Base-by-base conservation (phyloP, 2,797 vertebrate species). In the Diplodus puntazzo region DNA sequence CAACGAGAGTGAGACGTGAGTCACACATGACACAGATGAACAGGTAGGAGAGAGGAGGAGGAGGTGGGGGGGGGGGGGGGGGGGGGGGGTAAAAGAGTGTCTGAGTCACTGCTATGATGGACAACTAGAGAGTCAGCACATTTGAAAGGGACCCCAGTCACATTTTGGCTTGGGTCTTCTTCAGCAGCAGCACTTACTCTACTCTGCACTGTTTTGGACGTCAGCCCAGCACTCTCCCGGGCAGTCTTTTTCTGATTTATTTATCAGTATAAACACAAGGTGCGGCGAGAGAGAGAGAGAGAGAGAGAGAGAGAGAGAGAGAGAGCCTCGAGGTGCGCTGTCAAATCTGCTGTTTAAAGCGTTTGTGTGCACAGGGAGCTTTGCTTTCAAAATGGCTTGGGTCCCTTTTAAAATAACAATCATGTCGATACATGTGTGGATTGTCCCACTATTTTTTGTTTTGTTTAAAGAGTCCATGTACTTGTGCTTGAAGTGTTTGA, bases 81-180 rank as follows among this genome's bases (percentile, higher is more conserved):
- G 18, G 16, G 57, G 16, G 14, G 53, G 11, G 13, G 69, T 7
- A 76, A 76, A 72, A 67, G 77, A 67, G 79, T 71, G 84, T 72
- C 25, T 64, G 69, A 66, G 82, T 93, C 87, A 87, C 90, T 79
- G 94, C 93, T 94, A 93, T 80, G 82, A 95, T 92, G 91, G 86
- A 95, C 80, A 88, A 90, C 92, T 93, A 93, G 84, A 91, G 86
- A 93, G 76, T 93, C 77, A 87, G 83, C 81, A 90, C 88, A 91
- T 92, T 91, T 89, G 83, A 95, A 95, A 95, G 93, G 93, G 94
- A 95, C 94, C 93, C 93, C 93, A 92, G 94, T 91, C 88, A 90
- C 88, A 86, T 91, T 91, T 85, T 77, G 66, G 75, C 78, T 79
- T 54, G 65, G 53, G 81, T 77, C 64, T 73, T 80, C 62, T 58